These are phyloP conservation scores for Ochropleura plecta DNA, from an alignment of 2,888 invertebrate genomes.

Conservation along the genomic window DNA sequence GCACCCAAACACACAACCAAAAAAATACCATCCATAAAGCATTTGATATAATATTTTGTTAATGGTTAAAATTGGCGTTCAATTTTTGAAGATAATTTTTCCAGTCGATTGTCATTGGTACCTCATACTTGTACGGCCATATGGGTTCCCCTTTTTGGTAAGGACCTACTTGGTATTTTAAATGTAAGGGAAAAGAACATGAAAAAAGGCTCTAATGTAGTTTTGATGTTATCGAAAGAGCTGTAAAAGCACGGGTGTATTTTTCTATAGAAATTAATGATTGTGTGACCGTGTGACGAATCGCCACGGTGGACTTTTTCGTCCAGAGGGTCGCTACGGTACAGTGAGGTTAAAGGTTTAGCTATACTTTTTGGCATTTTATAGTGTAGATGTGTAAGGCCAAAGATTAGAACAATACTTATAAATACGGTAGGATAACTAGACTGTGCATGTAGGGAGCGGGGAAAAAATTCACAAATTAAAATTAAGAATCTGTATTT, in stretches of 20 bases:
- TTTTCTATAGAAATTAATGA: slow-evolving; percentile 90
- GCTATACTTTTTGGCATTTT: not conserved
- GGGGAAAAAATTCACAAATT: too few relatives aligned
- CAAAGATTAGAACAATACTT: too few relatives aligned
- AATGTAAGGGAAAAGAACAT: slow-evolving; percentile 51
- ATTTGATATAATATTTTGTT: too few relatives aligned
- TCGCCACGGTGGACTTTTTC: slow-evolving; percentile 61
- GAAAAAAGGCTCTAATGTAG: slow-evolving; percentile 85
- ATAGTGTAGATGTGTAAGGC: not conserved
- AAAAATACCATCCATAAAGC: too few relatives aligned
- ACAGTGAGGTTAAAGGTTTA: not conserved
- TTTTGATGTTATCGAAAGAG: slow-evolving; percentile 89
- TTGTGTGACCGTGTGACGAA: slow-evolving; percentile 85
- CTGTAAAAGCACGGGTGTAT: slow-evolving; percentile 83
- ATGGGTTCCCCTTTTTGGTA: too few relatives aligned
- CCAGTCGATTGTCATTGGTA: not conserved
- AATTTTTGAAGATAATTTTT: not conserved
- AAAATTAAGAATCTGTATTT: too few relatives aligned
- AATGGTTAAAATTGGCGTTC: not conserved
- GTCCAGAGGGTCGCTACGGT: slow-evolving; percentile 51
- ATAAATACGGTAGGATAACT: too few relatives aligned
- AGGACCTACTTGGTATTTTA: slow-evolving; percentile 19
- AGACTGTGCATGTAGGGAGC: too few relatives aligned
- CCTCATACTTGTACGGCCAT: not conserved
- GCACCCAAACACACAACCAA: too few relatives aligned